phyloP scores from a whole-genome alignment of 2,797 vertebrate genomes.

The Ambastaia sidthimunki region DNA sequence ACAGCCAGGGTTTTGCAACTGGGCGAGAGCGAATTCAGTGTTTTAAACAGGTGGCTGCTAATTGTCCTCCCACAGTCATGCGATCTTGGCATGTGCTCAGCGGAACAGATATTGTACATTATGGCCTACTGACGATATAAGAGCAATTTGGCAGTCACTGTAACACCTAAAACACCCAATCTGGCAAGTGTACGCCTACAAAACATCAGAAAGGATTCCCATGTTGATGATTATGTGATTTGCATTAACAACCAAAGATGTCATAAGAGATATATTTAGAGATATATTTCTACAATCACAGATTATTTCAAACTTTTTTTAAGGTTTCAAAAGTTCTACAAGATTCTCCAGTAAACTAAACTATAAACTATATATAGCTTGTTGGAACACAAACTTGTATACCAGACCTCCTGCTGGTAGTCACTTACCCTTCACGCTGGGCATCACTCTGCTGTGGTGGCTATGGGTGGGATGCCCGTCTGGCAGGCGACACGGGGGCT shows the following conservation, averaged over 20 bases:
- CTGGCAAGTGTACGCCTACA: conserved; percentile 47
- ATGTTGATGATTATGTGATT: conserved; percentile 50
- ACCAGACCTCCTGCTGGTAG: conserved; percentile 55
- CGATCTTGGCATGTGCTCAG: conserved; percentile 18
- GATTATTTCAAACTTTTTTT: conserved; percentile 28
- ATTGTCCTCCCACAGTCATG: conserved; percentile 6
- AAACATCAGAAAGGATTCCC: conserved; percentile 50
- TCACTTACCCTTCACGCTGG: conserved; percentile 81
- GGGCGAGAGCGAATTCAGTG: not conserved
- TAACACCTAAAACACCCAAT: conserved; percentile 57
- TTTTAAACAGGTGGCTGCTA: conserved; percentile 23
- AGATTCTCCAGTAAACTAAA: conserved; percentile 43
- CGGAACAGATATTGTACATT: conserved; percentile 23
- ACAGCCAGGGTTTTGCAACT: not conserved
- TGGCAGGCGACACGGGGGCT: conserved; percentile 82
- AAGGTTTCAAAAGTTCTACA: conserved; percentile 55
- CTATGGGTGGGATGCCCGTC: conserved; percentile 76
- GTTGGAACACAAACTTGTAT: conserved; percentile 46
- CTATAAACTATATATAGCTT: conserved; percentile 49
- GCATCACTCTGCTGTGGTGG: conserved; percentile 83
- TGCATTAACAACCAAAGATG: conserved; percentile 49
- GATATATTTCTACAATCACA: conserved; percentile 47
- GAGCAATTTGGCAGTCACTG: conserved; percentile 39
- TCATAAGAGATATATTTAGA: conserved; percentile 36
- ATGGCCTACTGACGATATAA: conserved; percentile 42